A percentile compares a stretch with the other conserved stretches of the same genome.
These are phyloP conservation scores for Pyxicephalus adspersus DNA, from an alignment of 2,113 vertebrate genomes.

Conservation along the genomic window DNA sequence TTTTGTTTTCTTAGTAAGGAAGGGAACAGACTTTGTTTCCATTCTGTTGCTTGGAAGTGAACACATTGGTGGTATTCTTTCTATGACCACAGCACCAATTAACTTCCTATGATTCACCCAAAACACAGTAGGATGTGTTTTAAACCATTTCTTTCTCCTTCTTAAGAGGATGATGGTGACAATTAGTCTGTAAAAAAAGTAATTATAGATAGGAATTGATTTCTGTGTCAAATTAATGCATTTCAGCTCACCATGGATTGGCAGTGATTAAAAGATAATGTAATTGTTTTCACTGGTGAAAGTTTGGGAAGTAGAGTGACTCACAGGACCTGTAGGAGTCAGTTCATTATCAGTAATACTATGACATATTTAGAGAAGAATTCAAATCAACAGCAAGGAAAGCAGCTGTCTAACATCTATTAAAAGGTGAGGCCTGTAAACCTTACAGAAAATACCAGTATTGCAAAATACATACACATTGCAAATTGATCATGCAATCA, in stretches of 20 bases:
- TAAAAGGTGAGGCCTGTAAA: too few species aligned
- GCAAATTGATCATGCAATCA: too few species aligned
- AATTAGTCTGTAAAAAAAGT: slow-evolving; percentile 4
- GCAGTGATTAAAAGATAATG: slow-evolving; percentile 7
- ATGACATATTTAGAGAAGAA: not conserved
- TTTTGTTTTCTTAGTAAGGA: too few species aligned
- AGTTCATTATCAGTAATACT: not conserved
- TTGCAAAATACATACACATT: too few species aligned
- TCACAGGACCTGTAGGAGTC: not conserved
- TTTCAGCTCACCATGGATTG: not conserved
- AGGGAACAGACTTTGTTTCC: slow-evolving; percentile 5
- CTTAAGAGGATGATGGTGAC: not conserved
- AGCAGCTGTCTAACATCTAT: too few species aligned
- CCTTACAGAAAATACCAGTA: too few species aligned
- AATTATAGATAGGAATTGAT: slow-evolving; percentile 3
- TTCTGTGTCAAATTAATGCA: not conserved
- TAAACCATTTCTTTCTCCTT: not conserved
- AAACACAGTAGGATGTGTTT: not conserved
- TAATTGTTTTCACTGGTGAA: slow-evolving; percentile 13
- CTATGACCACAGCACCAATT: slow-evolving; percentile 1
- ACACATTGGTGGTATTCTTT: not conserved
- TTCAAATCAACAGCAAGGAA: too few species aligned
- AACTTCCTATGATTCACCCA: slow-evolving; percentile 24
- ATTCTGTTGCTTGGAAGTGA: not conserved
- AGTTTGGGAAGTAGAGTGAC: not conserved